These are phyloP conservation scores for Drosophila yooni DNA, from an alignment of 2,888 invertebrate genomes.

Conservation along the genomic window DNA sequence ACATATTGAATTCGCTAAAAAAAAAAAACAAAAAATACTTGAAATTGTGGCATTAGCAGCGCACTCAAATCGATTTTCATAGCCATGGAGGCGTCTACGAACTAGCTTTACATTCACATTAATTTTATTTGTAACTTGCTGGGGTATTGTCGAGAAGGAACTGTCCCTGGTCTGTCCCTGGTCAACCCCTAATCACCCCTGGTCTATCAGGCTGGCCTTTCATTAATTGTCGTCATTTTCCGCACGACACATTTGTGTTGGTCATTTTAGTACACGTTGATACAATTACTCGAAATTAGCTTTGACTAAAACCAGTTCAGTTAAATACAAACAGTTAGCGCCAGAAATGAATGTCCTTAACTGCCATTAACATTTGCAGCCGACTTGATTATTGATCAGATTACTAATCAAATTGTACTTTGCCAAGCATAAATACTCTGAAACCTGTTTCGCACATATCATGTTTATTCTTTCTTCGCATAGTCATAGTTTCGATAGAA, in stretches of 20 bases:
- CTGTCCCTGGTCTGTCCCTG: background rate
- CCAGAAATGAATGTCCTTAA: slow-evolving; percentile 24
- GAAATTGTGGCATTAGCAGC: background rate
- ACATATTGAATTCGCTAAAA: background rate
- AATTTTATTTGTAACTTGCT: slow-evolving; percentile 20
- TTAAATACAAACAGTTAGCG: slow-evolving; percentile 25
- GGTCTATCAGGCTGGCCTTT: slow-evolving; percentile 57
- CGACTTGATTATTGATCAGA: slow-evolving; percentile 1
- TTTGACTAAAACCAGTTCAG: background rate
- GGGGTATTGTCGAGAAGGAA: background rate
- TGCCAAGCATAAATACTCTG: background rate
- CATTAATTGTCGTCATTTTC: slow-evolving; percentile 66
- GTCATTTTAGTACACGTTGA: slow-evolving; percentile 18
- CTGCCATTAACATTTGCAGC: background rate
- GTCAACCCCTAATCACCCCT: slow-evolving; percentile 25
- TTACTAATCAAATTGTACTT: slow-evolving; percentile 13
- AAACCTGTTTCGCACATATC: slow-evolving; percentile 18
- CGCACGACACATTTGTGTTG: slow-evolving; percentile 44
- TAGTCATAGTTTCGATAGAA: background rate
- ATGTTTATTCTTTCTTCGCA: background rate
- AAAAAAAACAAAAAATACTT: background rate
- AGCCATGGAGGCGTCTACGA: slow-evolving; percentile 25
- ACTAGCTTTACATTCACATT: slow-evolving; percentile 30
- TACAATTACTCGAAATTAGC: slow-evolving; percentile 34
- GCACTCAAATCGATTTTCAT: slow-evolving; percentile 25